Evolutionary conservation across 2,113 vertebrate genomes (phyloP).

Genomic region (Hirundichthys speculiger): DNA sequence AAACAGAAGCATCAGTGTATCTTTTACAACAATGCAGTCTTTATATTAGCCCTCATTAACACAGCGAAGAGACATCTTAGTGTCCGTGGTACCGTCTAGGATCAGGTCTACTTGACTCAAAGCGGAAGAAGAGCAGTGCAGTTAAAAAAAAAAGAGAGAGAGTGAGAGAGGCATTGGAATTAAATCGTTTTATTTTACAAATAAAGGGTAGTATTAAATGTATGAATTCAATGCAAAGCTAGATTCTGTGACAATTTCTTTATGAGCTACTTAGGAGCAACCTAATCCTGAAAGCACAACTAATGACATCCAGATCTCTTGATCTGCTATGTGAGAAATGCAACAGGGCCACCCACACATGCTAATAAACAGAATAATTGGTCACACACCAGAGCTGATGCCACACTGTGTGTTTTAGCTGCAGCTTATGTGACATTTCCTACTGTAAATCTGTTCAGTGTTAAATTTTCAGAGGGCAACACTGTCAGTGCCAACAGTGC

Average conservation of each 20-base stretch:
- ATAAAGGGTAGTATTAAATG: neutral
- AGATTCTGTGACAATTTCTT: constrained; percentile 13
- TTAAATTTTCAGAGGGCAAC: constrained; percentile 31
- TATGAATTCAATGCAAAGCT: constrained; percentile 7
- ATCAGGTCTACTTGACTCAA: too few relatives aligned
- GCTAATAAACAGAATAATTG: neutral
- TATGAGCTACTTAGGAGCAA: constrained; percentile 6
- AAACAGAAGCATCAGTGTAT: too few relatives aligned
- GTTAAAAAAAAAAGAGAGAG: too few relatives aligned
- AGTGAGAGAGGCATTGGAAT: neutral
- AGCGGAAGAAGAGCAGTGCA: too few relatives aligned
- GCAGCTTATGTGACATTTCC: constrained; percentile 16
- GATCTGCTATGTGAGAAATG: neutral
- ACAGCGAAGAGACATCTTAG: too few relatives aligned
- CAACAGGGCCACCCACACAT: constrained; percentile 14
- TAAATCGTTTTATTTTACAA: neutral
- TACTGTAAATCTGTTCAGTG: constrained; percentile 36
- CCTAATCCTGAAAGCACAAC: neutral
- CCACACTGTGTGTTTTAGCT: neutral
- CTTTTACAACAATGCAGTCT: too few relatives aligned
- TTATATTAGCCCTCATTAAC: too few relatives aligned
- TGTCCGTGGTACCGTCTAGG: too few relatives aligned
- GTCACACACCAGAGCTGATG: neutral
- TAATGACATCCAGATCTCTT: constrained; percentile 5
- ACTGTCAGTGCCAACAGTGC: neutral